A percentile compares a stretch with the other conserved stretches of the same genome.
Conservation (phyloP, 1,140 invertebrate species). For the Apocrypta bakeri region DNA sequence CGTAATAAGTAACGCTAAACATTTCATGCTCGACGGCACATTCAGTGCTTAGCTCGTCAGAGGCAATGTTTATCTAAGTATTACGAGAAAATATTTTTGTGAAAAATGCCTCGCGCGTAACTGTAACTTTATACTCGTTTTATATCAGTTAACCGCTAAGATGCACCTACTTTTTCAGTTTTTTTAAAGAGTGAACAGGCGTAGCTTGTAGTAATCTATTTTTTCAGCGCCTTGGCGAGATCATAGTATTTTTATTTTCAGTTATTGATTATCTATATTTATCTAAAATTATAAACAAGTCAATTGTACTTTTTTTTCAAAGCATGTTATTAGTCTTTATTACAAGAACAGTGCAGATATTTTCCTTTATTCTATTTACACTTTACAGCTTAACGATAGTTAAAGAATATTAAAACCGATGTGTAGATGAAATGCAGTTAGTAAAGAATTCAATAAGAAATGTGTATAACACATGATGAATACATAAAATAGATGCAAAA, state of each 20-base stretch:
- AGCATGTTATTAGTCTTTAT: no score
- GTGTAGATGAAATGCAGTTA: no score
- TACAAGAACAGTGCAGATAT: no score
- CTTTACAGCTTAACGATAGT: no score
- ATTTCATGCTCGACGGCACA: background rate
- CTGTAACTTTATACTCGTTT: background rate
- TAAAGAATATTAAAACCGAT: no score
- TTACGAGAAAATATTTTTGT: background rate
- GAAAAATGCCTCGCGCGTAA: background rate
- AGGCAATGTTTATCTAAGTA: background rate
- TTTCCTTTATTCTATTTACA: no score
- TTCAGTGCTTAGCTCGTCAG: background rate
- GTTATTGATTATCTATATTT: no score
- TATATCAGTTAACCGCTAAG: background rate
- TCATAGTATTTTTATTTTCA: background rate
- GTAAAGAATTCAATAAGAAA: no score
- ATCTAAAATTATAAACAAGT: background rate
- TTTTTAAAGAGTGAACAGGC: background rate
- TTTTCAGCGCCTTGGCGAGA: background rate
- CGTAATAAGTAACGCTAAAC: background rate
- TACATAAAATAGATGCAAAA: no score
- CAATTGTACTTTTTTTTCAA: no score
- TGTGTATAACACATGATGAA: no score
- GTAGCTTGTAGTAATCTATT: background rate
- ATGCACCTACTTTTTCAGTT: background rate